These are phyloP conservation scores for Ptilonorhynchus violaceus DNA, from an alignment of 2,113 vertebrate genomes.

Conservation along the genomic window DNA sequence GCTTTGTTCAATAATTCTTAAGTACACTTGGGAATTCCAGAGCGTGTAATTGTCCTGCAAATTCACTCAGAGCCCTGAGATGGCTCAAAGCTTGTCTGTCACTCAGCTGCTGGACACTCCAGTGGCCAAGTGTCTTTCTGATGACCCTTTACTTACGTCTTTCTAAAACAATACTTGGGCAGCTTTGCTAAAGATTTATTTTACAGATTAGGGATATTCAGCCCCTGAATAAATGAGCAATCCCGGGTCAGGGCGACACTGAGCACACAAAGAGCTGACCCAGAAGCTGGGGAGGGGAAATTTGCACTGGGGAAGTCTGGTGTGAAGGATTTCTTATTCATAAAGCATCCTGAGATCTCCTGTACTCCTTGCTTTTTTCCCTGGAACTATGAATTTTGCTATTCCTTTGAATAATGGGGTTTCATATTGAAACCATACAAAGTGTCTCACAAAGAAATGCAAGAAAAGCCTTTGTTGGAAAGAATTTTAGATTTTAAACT, in stretches of 20 bases:
- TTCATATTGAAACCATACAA: not conserved
- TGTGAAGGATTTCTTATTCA: not conserved
- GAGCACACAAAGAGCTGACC: not conserved
- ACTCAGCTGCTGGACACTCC: constrained; percentile 4
- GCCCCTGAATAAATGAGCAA: not conserved
- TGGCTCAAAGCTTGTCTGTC: constrained; percentile 31
- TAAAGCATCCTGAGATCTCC: not conserved
- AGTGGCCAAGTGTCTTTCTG: not conserved
- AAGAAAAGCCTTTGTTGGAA: not conserved
- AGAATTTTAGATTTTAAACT: not conserved
- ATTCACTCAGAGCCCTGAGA: not conserved
- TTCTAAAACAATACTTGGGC: not conserved
- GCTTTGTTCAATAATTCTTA: constrained; percentile 60
- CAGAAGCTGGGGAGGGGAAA: not conserved
- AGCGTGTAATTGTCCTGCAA: constrained; percentile 49
- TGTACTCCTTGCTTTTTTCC: not conserved
- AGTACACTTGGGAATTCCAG: constrained; percentile 23
- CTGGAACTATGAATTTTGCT: not conserved
- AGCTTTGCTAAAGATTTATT: constrained; percentile 13
- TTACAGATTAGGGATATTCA: not conserved
- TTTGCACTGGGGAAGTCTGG: not conserved
- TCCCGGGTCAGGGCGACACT: not conserved
- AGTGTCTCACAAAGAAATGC: not conserved
- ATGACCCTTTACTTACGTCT: not conserved
- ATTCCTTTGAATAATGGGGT: not conserved